phyloP scores from a whole-genome alignment of 2,888 invertebrate genomes.

The Phania funesta region DNA sequence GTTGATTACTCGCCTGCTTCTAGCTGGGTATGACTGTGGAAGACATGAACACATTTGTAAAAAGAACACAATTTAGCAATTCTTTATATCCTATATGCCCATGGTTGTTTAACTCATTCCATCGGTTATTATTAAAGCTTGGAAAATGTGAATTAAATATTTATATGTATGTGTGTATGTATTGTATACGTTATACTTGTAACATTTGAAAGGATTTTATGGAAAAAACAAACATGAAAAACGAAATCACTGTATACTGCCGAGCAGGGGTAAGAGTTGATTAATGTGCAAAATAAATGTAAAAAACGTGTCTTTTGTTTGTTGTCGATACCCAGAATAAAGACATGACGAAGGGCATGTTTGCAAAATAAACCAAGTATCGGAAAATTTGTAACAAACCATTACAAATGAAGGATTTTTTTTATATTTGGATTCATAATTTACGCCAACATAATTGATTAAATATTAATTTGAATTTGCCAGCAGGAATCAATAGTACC shows the following conservation, averaged over 20 bases:
- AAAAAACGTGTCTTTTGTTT: constrained; percentile 6
- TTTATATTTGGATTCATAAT: neutral
- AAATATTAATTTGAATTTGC: too few species aligned
- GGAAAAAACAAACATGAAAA: neutral
- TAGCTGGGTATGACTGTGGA: neutral
- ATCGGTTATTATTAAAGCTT: neutral
- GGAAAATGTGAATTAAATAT: neutral
- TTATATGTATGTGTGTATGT: neutral
- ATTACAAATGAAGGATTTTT: neutral
- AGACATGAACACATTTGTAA: neutral
- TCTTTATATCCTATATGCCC: neutral
- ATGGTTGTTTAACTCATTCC: neutral
- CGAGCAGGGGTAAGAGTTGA: neutral
- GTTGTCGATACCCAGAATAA: neutral
- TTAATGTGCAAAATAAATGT: neutral
- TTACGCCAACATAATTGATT: neutral
- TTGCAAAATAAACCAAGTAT: neutral
- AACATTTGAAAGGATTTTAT: constrained; percentile 31
- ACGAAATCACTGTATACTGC: neutral
- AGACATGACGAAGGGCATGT: neutral
- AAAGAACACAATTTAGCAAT: neutral
- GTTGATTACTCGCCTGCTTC: neutral
- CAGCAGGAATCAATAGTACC: too few species aligned
- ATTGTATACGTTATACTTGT: neutral
- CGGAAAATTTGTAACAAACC: constrained; percentile 7